These are phyloP conservation scores for Percina caprodes DNA, from an alignment of 2,113 vertebrate species.

Conservation along the genomic window DNA sequence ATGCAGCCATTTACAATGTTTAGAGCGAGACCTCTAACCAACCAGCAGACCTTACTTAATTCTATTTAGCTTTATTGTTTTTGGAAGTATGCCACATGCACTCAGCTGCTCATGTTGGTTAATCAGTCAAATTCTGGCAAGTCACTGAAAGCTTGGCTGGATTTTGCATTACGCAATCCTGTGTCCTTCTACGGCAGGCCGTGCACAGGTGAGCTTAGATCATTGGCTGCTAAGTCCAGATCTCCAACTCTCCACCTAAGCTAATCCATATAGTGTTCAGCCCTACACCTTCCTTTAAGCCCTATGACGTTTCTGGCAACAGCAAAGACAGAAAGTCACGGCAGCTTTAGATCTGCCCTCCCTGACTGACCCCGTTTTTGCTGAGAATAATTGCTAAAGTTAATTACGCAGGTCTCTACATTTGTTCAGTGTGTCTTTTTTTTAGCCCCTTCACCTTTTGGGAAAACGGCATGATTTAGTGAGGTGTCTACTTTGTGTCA, in stretches of 20 bases:
- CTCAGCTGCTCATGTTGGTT: conserved; percentile 34
- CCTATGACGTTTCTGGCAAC: conserved; percentile 35
- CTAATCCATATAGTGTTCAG: conserved; percentile 72
- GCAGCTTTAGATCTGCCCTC: conserved; percentile 1
- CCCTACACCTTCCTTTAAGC: conserved; percentile 65
- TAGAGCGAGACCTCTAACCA: too few relatives aligned
- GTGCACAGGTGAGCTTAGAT: conserved; percentile 74
- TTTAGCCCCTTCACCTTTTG: background rate
- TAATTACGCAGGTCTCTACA: conserved; percentile 8
- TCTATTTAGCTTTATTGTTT: background rate
- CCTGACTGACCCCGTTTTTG: background rate
- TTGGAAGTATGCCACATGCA: conserved; percentile 2
- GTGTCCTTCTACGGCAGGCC: conserved; percentile 33
- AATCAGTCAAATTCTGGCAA: conserved; percentile 46
- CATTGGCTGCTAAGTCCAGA: conserved; percentile 70
- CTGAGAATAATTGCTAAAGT: conserved; percentile 6
- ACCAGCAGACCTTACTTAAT: background rate
- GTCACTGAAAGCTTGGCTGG: conserved; percentile 17
- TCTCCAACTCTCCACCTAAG: conserved; percentile 66
- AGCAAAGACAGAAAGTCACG: conserved; percentile 22
- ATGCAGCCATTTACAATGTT: background rate
- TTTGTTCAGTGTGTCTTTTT: background rate
- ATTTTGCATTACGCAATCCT: conserved; percentile 46
- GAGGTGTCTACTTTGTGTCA: background rate
- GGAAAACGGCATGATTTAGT: background rate